Percentiles rank a stretch among this genome's conserved stretches.
Evolutionary conservation across 1,140 invertebrate genomes (phyloP).

Genomic region (Drosophila orena): DNA sequence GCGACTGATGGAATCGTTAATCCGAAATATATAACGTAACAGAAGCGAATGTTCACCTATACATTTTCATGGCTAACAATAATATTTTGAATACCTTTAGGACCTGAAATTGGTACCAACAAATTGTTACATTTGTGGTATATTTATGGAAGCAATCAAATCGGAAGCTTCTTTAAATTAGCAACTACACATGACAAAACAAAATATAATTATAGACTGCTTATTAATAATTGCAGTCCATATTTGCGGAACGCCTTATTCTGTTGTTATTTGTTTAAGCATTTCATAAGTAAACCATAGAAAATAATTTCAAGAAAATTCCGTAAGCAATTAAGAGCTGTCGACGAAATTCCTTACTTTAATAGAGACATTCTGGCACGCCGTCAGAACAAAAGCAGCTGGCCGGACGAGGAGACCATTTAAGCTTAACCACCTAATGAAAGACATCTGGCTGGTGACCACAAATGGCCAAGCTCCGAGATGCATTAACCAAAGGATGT

Average conservation of each 20-base stretch:
- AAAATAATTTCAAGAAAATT: constrained; percentile 8
- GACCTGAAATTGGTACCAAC: neutral
- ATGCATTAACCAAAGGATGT: constrained; percentile 44
- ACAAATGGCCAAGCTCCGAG: constrained; percentile 44
- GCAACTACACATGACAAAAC: too few relatives aligned
- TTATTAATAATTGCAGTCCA: neutral
- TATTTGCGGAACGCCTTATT: neutral
- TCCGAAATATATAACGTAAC: constrained; percentile 5
- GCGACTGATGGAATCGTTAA: constrained; percentile 17
- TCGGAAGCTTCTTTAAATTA: too few relatives aligned
- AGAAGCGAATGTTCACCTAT: neutral
- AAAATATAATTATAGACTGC: too few relatives aligned
- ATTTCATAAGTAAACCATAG: constrained; percentile 5
- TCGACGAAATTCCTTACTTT: constrained; percentile 30
- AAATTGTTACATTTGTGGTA: too few relatives aligned
- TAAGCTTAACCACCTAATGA: constrained; percentile 32
- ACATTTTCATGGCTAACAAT: neutral
- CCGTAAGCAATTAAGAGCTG: constrained; percentile 22
- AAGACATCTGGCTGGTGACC: constrained; percentile 43
- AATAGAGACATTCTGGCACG: constrained; percentile 32
- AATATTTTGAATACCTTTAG: neutral
- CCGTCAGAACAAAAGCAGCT: constrained; percentile 18
- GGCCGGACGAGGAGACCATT: constrained; percentile 10
- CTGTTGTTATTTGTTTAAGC: neutral
- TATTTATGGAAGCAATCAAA: too few relatives aligned